Evolutionary conservation across 2,888 invertebrate genomes (phyloP).

Genomic region (Trisateles emortualis): DNA sequence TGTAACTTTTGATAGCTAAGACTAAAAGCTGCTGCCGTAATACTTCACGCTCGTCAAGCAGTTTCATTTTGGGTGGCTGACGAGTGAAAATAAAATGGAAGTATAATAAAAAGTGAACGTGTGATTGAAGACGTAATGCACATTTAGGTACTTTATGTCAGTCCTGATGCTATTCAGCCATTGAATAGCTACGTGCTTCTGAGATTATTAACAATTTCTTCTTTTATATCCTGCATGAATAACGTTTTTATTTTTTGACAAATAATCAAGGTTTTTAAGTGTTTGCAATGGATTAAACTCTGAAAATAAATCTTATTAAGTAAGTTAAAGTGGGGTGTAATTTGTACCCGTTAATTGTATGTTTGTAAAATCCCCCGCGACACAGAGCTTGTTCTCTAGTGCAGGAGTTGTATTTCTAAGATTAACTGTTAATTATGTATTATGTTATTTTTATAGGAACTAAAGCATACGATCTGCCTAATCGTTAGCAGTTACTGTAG

Average conservation of each 20-base stretch:
- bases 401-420: no score
- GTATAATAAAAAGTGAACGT: constrained; percentile 64
- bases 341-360: no score
- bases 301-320: no score
- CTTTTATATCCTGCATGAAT: constrained; percentile 20
- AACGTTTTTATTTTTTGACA: constrained; percentile 17
- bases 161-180: constrained; percentile 34
- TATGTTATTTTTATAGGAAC: no score
- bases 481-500: no score
- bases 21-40: constrained; percentile 13
- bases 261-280: no score
- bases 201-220: constrained; percentile 33
- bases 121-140: constrained; percentile 55
- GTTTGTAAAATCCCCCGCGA: no score
- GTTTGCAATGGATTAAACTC: no score
- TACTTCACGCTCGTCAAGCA: constrained; percentile 42
- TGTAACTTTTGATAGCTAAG: constrained; percentile 16
- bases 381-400: no score
- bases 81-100: constrained; percentile 59
- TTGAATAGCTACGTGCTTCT: constrained; percentile 46
- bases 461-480: no score
- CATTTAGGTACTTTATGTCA: constrained; percentile 58
- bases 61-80: constrained; percentile 43
- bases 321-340: no score
- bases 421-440: no score